Conservation (phyloP, 2,797 vertebrate species). For the Falco rusticolus region DNA sequence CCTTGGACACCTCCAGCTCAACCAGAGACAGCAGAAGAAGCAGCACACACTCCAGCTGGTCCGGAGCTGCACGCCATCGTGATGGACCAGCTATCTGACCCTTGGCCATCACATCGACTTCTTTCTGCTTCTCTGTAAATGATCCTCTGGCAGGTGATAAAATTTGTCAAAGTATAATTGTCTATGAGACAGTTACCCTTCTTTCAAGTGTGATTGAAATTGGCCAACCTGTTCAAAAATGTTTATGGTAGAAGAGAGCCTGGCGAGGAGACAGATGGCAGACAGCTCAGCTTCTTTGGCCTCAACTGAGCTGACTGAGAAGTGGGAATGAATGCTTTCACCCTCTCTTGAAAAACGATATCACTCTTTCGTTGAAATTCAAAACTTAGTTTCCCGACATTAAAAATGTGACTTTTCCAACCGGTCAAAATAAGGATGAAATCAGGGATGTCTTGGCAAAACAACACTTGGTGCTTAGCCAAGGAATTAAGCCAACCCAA, state of each 20-base stretch:
- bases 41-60: background rate
- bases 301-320: slow-evolving; percentile 45
- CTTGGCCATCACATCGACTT: background rate
- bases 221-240: slow-evolving; percentile 47
- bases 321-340: slow-evolving; percentile 61
- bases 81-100: background rate
- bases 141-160: background rate
- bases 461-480: slow-evolving; percentile 14
- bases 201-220: slow-evolving; percentile 25
- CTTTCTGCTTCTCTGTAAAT: background rate
- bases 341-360: slow-evolving; percentile 48
- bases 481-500: background rate
- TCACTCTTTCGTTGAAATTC: slow-evolving; percentile 5
- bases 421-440: slow-evolving; percentile 33
- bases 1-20: background rate
- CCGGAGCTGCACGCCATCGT: accelerated
- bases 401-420: slow-evolving; percentile 52
- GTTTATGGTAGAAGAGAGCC: slow-evolving; percentile 28
- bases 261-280: slow-evolving; percentile 65
- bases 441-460: slow-evolving; percentile 28
- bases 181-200: background rate
- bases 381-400: slow-evolving; percentile 46
- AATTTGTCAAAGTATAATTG: background rate
- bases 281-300: slow-evolving; percentile 58
- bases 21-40: background rate